These are phyloP conservation scores for Cebidichthys violaceus DNA, from an alignment of 2,113 vertebrate genomes.

Conservation along the genomic window DNA sequence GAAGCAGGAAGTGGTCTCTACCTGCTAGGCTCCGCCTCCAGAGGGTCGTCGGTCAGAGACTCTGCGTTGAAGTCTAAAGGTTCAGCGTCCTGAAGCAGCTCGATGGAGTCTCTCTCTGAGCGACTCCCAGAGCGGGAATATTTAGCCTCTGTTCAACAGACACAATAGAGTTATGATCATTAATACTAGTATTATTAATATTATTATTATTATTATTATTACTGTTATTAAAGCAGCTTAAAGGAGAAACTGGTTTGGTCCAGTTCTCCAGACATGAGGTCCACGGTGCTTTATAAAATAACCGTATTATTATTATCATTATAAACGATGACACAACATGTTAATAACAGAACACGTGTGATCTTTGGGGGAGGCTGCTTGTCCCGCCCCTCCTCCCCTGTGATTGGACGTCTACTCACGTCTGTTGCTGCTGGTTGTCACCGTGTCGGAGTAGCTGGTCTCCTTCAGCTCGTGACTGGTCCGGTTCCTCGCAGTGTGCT, in stretches of 20 bases:
- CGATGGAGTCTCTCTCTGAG: slow-evolving; percentile 90
- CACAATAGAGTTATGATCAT: not conserved
- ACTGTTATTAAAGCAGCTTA: too few species aligned
- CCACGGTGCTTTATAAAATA: too few species aligned
- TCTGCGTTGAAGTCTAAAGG: slow-evolving; percentile 95
- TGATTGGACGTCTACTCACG: slow-evolving; percentile 70
- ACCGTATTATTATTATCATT: too few species aligned
- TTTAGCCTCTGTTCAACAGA: slow-evolving; percentile 82
- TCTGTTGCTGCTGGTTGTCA: slow-evolving; percentile 73
- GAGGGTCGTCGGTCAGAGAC: slow-evolving; percentile 87
- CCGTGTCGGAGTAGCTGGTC: slow-evolving; percentile 88
- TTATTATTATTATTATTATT: too few species aligned
- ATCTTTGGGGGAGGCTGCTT: too few species aligned
- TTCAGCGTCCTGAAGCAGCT: slow-evolving; percentile 95
- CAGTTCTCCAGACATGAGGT: too few species aligned
- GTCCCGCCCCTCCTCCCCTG: too few species aligned
- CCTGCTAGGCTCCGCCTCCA: slow-evolving; percentile 89
- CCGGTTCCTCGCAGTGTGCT: slow-evolving; percentile 87
- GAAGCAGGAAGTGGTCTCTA: slow-evolving; percentile 57
- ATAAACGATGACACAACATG: too few species aligned
- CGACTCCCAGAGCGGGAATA: slow-evolving; percentile 87
- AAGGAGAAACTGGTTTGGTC: too few species aligned
- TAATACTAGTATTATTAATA: too few species aligned
- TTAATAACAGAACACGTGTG: too few species aligned
- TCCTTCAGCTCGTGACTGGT: slow-evolving; percentile 91